Percentiles rank a stretch among this genome's conserved stretches.
phyloP scores from a whole-genome alignment of 35 echinoderm and acorn worm genomes.

The Lytechinus variegatus region DNA sequence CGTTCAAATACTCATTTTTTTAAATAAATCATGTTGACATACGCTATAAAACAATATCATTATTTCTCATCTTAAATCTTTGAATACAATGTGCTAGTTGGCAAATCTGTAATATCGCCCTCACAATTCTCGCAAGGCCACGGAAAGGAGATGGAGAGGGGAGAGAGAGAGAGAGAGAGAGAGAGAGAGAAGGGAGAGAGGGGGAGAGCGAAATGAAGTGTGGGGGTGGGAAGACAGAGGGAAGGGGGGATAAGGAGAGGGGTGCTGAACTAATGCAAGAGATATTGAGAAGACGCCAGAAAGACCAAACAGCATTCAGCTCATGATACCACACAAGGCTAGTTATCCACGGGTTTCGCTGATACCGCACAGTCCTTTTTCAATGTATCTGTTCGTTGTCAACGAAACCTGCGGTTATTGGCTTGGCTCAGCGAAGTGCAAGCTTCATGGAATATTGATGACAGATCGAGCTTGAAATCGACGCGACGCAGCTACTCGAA shows the following conservation, averaged over 20 bases:
- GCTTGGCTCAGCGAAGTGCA: neutral
- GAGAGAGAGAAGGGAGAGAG: too few relatives aligned
- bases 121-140: neutral
- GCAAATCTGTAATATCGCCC: neutral
- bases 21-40: too few relatives aligned
- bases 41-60: too few relatives aligned
- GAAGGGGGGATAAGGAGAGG: too few relatives aligned
- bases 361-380: constrained; percentile 51
- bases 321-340: neutral
- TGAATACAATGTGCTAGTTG: too few relatives aligned
- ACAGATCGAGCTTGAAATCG: neutral
- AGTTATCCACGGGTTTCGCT: constrained; percentile 60
- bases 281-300: too few relatives aligned
- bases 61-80: too few relatives aligned
- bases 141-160: neutral
- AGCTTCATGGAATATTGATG: neutral
- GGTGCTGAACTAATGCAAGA: too few relatives aligned
- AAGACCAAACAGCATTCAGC: neutral
- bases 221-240: too few relatives aligned
- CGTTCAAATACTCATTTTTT: too few relatives aligned
- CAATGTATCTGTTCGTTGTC: constrained; percentile 59
- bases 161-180: too few relatives aligned
- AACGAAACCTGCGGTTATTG: constrained; percentile 62
- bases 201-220: too few relatives aligned
- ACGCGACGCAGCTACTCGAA: neutral